phyloP scores from a whole-genome alignment of 2,113 vertebrate genomes.

The Motacilla alba region DNA sequence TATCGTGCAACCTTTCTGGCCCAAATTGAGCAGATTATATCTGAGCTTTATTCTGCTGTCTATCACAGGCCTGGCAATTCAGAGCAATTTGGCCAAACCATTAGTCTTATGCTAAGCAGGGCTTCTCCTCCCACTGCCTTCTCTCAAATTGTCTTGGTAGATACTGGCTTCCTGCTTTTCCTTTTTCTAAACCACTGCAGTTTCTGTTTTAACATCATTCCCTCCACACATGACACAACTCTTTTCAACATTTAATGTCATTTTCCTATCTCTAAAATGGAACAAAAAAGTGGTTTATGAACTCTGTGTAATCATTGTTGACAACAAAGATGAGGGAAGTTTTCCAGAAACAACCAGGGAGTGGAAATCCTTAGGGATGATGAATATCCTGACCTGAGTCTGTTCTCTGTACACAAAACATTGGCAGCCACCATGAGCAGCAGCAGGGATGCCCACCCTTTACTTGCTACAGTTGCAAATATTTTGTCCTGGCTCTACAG shows the following conservation, averaged over 20 bases:
- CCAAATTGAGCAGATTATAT: neutral
- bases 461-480: neutral
- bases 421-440: rapidly evolving
- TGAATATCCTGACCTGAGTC: neutral
- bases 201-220: neutral
- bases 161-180: neutral
- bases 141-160: neutral
- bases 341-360: neutral
- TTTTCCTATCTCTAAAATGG: neutral
- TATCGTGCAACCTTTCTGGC: neutral
- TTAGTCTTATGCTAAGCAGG: neutral
- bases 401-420: neutral
- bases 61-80: neutral
- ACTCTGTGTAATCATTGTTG: neutral
- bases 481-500: neutral
- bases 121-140: neutral
- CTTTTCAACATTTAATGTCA: neutral
- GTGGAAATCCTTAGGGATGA: neutral
- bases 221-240: rapidly evolving
- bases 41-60: neutral
- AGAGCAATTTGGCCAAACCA: neutral
- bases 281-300: neutral
- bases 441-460: neutral
- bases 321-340: neutral
- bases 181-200: neutral